Conservation (phyloP, 2,888 invertebrate genomes). For the Cartodere bifasciata region DNA sequence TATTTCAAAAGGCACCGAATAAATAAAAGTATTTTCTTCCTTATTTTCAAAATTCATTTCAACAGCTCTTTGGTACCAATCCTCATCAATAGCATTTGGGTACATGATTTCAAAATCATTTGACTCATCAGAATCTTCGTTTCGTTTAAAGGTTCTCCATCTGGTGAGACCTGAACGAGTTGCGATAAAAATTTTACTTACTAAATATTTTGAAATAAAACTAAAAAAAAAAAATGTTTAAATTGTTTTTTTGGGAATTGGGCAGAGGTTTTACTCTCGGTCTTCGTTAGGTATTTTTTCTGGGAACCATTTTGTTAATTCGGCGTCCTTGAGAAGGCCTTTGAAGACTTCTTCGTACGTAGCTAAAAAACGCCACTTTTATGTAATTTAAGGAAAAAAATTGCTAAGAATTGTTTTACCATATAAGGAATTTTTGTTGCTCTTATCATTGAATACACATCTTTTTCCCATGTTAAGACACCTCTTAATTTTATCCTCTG, state of each 20-base stretch:
- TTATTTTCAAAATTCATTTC: conserved; percentile 67
- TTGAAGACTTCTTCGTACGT: conserved; percentile 15
- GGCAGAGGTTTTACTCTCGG: background rate
- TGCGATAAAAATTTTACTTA: conserved; percentile 57
- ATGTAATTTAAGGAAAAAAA: too few species aligned
- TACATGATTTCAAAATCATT: conserved; percentile 32
- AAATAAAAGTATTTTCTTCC: conserved; percentile 67
- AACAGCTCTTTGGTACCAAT: conserved; percentile 79
- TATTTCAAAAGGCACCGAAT: conserved; percentile 58
- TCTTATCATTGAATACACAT: too few species aligned
- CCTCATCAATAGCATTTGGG: conserved; percentile 69
- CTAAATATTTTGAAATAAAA: conserved; percentile 18
- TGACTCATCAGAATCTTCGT: conserved; percentile 18
- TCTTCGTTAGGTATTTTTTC: conserved; percentile 15
- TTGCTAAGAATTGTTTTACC: too few species aligned
- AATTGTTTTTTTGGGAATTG: conserved; percentile 20
- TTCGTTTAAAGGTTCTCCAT: conserved; percentile 46
- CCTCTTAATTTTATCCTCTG: conserved; percentile 19
- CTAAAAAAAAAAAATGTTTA: conserved; percentile 15
- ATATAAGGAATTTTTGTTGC: too few species aligned
- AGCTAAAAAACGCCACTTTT: conserved; percentile 10
- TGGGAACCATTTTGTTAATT: conserved; percentile 27
- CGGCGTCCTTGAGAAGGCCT: conserved; percentile 25
- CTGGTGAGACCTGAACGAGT: conserved; percentile 81
- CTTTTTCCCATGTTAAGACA: conserved; percentile 14